Conservation (phyloP, 35 echinoderm and acorn worm species). For the Ophioderma brevispina region DNA sequence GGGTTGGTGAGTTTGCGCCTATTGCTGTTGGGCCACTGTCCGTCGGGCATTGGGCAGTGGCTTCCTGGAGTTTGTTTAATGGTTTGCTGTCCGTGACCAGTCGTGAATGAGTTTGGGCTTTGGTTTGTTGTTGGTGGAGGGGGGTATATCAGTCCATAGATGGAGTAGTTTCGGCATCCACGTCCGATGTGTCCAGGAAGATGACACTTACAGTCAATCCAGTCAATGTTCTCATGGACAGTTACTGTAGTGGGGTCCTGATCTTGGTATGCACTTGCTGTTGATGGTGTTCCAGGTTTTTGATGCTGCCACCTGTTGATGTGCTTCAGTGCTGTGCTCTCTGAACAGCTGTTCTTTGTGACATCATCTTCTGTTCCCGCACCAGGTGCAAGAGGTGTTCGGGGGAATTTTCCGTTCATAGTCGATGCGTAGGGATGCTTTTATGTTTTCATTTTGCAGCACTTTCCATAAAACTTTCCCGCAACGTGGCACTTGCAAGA, state of each 20-base stretch:
- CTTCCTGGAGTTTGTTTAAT: not conserved
- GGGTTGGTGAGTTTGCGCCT: not conserved
- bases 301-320: not conserved
- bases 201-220: not conserved
- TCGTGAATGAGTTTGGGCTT: too few relatives aligned
- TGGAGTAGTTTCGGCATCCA: not conserved
- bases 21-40: not conserved
- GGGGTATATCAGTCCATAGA: too few relatives aligned
- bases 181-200: not conserved
- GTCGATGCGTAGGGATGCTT: not conserved
- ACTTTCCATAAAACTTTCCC: slow-evolving; percentile 11
- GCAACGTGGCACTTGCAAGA: not conserved
- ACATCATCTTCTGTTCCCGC: not conserved
- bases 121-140: too few relatives aligned
- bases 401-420: not conserved
- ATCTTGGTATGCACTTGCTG: not conserved
- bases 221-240: too few relatives aligned
- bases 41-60: not conserved
- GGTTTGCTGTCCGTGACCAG: not conserved
- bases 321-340: not conserved
- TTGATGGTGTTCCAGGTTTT: not conserved
- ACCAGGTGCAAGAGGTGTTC: not conserved
- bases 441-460: not conserved
- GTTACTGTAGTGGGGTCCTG: too few relatives aligned
- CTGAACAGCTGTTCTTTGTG: not conserved